Evolutionary conservation across 2,113 vertebrate genomes (phyloP), one percentile per base, ranked within the genome.

Genomic region (Plecturocebus donacophilus): DNA sequence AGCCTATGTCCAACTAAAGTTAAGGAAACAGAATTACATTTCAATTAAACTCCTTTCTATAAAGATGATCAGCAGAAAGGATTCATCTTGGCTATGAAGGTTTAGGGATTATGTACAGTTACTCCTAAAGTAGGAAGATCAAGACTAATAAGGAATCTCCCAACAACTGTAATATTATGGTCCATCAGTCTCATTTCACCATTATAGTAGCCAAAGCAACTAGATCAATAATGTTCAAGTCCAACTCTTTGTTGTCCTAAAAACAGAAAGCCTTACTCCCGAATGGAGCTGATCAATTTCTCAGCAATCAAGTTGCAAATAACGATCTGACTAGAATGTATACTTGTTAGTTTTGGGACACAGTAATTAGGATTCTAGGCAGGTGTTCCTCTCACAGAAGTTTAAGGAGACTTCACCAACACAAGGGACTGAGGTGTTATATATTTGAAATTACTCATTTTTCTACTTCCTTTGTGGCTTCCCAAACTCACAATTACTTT

Each of bases 361-460:
- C 42, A 32, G 9, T 86, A 92, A 95, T 95, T 81, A 87, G 76
- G 86, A 97, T 97, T 92, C 97, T 35, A 73, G 30, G 45, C 27
- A 87, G 64, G 49, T 68, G 93, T 93, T 81, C 45, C 58, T 77
- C 30, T 45, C 58, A 94, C 90, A 81, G 40, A 45, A 90, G 58
- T 49, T 73, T 77, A 92, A 56, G 49, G 64, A 96, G 56, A 73
- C 35, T 61, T 90, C 66, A 84, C 79, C 61, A 56, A 54, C 81
- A 96, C 56, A 93, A 77, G 97, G 32, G 19, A 66, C 42, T n/a
- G 68, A 95, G 27, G 71, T 77, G 61, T 68, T 49, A 77, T 42
- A 16, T 42, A 71, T 96, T 92, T 95, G 45, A 90, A 96, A 96
- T 87, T 42, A 90, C 35, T 79, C 20, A n/a, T 20, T 87, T 95